Conservation (phyloP, 2,797 vertebrate species). For the Sphenodon punctatus region DNA sequence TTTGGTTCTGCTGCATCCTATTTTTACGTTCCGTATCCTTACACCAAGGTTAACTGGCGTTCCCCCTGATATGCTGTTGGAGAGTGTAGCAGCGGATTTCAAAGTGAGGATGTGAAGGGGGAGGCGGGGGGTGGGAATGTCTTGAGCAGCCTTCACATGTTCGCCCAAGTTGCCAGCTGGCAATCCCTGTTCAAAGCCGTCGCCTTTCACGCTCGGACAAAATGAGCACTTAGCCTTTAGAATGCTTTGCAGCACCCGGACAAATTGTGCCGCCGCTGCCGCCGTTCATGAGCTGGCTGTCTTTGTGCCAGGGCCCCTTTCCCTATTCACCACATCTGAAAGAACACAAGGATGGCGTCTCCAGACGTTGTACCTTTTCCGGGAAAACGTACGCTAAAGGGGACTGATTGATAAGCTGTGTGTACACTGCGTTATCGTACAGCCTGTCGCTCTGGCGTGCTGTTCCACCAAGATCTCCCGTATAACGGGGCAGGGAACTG, state of each 20-base stretch:
- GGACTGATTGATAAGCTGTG: background rate
- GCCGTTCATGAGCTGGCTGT: background rate
- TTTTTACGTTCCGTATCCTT: rapidly evolving
- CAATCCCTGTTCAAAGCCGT: rapidly evolving
- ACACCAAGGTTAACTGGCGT: background rate
- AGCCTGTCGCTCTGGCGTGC: background rate
- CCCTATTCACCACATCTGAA: background rate
- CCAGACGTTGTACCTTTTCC: background rate
- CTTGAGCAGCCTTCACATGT: background rate
- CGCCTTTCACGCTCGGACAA: background rate
- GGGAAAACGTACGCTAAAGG: background rate
- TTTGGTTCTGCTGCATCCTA: rapidly evolving
- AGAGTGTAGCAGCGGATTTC: background rate
- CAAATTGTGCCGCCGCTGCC: background rate
- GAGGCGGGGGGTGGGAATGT: background rate
- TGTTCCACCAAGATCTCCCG: background rate
- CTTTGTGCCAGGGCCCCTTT: background rate
- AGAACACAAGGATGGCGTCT: background rate
- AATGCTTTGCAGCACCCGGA: rapidly evolving
- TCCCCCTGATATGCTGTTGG: background rate
- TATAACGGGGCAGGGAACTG: no score
- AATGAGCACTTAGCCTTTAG: background rate
- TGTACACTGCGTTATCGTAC: rapidly evolving
- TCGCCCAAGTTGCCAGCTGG: background rate
- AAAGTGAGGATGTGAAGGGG: rapidly evolving